Evolutionary conservation across 2,797 vertebrate genomes (phyloP).

Genomic region (Acanthis flammea): DNA sequence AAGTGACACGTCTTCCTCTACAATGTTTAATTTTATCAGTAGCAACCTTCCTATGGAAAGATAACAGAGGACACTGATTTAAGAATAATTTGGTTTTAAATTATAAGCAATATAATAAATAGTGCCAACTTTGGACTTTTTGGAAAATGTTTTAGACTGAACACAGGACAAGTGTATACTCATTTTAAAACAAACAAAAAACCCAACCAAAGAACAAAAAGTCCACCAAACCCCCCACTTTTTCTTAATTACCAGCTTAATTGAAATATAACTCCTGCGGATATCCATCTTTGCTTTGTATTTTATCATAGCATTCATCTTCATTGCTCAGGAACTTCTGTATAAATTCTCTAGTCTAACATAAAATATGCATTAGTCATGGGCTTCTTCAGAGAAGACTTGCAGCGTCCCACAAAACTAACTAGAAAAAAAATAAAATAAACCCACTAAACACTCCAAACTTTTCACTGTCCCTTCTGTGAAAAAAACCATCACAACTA

Average conservation of each 20-base stretch:
- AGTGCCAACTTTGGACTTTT: not conserved
- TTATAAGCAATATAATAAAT: not conserved
- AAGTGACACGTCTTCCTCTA: not conserved
- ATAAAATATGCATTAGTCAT: not conserved
- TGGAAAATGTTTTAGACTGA: not conserved
- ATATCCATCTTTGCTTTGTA: not conserved
- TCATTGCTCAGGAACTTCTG: not conserved
- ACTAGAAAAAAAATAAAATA: not conserved
- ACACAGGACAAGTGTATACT: not conserved
- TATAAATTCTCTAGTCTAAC: not conserved
- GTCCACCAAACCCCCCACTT: fast-evolving
- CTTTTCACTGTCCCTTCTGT: not conserved
- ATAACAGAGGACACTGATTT: not conserved
- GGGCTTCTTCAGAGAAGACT: not conserved
- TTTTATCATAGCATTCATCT: not conserved
- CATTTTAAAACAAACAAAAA: not conserved
- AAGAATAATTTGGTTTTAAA: not conserved
- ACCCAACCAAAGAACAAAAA: not conserved
- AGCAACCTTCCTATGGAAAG: not conserved
- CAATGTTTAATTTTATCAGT: not conserved
- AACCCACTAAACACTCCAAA: not conserved
- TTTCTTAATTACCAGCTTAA: not conserved
- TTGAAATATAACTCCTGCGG: not conserved
- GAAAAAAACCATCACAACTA: not conserved
- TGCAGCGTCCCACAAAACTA: not conserved